These are phyloP conservation scores for Hypotaenidia philippensis DNA, from an alignment of 2,797 vertebrate species.

Conservation along the genomic window DNA sequence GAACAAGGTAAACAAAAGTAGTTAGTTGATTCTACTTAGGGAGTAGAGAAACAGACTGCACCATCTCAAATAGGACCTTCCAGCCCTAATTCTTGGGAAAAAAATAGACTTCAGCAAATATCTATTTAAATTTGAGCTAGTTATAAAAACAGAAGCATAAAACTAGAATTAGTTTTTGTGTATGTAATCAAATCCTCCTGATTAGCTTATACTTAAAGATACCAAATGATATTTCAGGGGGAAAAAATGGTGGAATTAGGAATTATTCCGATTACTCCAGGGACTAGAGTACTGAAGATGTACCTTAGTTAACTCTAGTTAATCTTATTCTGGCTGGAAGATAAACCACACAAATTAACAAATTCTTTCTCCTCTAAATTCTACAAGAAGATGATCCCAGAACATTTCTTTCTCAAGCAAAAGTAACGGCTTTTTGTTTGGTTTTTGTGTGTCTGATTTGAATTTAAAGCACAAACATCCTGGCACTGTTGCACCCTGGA, in stretches of 20 bases:
- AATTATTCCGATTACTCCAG: background rate
- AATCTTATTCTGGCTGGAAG: background rate
- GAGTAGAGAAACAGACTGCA: background rate
- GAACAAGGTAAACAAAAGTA: background rate
- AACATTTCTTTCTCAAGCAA: background rate
- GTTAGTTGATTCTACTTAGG: background rate
- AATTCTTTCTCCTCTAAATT: background rate
- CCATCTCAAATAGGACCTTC: background rate
- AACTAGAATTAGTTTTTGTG: background rate
- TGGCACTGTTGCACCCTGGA: background rate
- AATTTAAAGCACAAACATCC: slow-evolving; percentile 42
- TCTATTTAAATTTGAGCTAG: background rate
- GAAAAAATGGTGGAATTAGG: background rate
- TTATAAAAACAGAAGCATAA: background rate
- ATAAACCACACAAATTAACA: background rate
- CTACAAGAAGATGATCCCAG: background rate
- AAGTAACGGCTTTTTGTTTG: background rate
- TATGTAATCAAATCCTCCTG: background rate
- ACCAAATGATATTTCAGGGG: background rate
- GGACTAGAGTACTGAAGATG: background rate
- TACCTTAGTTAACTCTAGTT: background rate
- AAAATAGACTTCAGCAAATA: background rate
- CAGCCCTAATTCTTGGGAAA: background rate
- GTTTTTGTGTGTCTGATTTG: background rate
- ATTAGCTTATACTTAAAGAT: background rate